Base-by-base conservation (phyloP, 2,797 vertebrate species). In the Macropodus opercularis region DNA sequence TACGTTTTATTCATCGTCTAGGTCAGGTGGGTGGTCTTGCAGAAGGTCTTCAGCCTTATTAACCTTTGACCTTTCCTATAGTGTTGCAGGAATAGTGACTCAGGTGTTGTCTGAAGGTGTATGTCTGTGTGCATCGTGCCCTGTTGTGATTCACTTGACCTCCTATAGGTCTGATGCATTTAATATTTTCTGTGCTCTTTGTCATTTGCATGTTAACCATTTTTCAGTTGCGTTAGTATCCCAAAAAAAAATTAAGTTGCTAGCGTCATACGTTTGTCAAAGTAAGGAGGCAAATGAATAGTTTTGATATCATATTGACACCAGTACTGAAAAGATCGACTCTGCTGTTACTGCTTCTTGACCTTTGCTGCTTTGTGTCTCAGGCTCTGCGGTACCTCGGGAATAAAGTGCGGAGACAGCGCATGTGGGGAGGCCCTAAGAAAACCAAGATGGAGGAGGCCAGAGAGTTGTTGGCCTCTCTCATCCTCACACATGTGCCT, bases 381-480 rank as follows among this genome's bases (percentile, higher is more conserved):
- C 79, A 99, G 97, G 97, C 97, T 12, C 82, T 99, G 64, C 94
- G 94, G 69, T 99, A 95, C 80, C 95, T 99, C 34, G 98, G 97
- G 29, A 99, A 99, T 89, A 99, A 99, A 92, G 94, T 99, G 22
- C 92, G 97, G 59, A 90, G 97, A 32, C 98, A 99, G 80, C 94
- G 97, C 32, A 98, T 99, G 94, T 99, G 98, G 98, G 97, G 98
- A 41, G 97, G 97, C 40, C 97, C 95, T 11, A 98, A 98, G 90
- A 99, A 99, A 81, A 98, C 97, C 29, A 98, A 96, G 85, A 98
- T 99, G 94, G 98, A 99, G 87, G 98, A 99, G 83, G 96, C 98
- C 53, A 90, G 98, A 83, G 98, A 99, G 81, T 93, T 99, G 18
- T 73, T 99, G 51, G 98, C 98, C 1, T 96, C 96, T 1, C 98